Evolutionary conservation across 2,888 invertebrate species (phyloP).

Genomic region (Caenorhabditis japonica): DNA sequence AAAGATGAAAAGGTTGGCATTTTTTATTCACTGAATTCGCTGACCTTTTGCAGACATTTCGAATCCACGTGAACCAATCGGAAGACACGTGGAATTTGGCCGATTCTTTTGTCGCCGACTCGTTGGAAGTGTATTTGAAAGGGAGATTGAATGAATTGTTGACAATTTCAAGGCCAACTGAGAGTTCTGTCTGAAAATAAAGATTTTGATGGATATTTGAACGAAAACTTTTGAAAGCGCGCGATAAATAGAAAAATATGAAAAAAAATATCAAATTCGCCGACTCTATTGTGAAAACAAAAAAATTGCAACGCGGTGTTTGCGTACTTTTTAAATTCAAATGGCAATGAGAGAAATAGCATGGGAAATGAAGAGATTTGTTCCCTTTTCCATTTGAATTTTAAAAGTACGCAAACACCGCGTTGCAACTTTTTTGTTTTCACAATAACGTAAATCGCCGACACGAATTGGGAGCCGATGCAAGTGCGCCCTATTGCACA

Average conservation of each 20-base stretch:
- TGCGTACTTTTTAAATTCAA: no score
- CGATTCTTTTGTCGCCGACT: conserved; percentile 24
- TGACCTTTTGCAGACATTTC: conserved; percentile 17
- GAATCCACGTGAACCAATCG: not conserved
- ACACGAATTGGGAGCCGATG: no score
- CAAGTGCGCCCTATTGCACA: no score
- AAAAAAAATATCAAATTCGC: not conserved
- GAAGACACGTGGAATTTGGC: conserved; percentile 15
- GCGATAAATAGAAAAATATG: not conserved
- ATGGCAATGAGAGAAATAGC: no score
- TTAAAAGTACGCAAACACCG: no score
- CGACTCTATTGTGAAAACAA: not conserved
- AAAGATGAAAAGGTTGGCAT: conserved; percentile 5
- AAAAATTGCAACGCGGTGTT: no score
- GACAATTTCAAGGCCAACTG: conserved; percentile 11
- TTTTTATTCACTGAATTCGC: not conserved
- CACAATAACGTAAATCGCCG: no score
- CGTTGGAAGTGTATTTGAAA: conserved; percentile 15
- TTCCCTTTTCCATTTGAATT: no score
- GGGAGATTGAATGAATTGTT: conserved; percentile 15
- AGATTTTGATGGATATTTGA: not conserved
- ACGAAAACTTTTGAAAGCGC: not conserved
- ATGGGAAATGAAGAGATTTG: no score
- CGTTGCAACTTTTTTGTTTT: no score
- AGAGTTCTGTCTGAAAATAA: conserved; percentile 17